phyloP scores from a whole-genome alignment of 2,888 invertebrate genomes.

The Halictus ligatus region DNA sequence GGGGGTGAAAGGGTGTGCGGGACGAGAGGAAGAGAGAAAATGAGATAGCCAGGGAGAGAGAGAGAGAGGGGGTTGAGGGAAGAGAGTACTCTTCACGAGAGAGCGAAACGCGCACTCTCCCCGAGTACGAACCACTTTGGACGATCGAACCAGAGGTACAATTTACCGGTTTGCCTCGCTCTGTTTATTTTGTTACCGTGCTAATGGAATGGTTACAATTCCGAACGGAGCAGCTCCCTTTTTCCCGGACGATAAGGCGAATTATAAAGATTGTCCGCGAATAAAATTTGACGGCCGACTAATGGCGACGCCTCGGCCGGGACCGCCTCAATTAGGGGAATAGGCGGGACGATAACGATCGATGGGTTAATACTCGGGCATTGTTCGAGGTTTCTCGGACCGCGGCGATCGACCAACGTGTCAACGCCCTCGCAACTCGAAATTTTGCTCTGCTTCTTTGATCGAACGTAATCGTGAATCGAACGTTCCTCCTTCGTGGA shows the following conservation, averaged over 20 bases:
- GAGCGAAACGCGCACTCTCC: slow-evolving; percentile 56
- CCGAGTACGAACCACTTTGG: slow-evolving; percentile 60
- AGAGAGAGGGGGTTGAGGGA: neutral
- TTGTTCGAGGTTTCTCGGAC: neutral
- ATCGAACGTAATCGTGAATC: no score
- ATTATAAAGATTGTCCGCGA: slow-evolving; percentile 55
- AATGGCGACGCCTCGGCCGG: slow-evolving; percentile 36
- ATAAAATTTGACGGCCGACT: slow-evolving; percentile 47
- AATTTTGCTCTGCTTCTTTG: no score
- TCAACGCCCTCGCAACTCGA: no score
- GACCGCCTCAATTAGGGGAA: slow-evolving; percentile 31
- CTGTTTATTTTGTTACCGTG: slow-evolving; percentile 64
- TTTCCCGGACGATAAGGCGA: slow-evolving; percentile 55
- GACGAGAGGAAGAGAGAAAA: neutral
- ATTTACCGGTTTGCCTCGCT: slow-evolving; percentile 64
- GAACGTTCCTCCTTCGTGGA: no score
- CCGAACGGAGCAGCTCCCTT: slow-evolving; percentile 43
- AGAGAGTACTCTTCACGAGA: slow-evolving; percentile 54
- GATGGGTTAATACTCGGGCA: neutral
- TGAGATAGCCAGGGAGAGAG: neutral
- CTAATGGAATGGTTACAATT: slow-evolving; percentile 66
- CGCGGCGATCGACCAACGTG: neutral
- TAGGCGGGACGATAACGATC: neutral
- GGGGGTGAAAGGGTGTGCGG: neutral
- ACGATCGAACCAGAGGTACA: slow-evolving; percentile 62